Evolutionary conservation across 2,113 vertebrate genomes (phyloP).

Genomic region (Nanorana parkeri): DNA sequence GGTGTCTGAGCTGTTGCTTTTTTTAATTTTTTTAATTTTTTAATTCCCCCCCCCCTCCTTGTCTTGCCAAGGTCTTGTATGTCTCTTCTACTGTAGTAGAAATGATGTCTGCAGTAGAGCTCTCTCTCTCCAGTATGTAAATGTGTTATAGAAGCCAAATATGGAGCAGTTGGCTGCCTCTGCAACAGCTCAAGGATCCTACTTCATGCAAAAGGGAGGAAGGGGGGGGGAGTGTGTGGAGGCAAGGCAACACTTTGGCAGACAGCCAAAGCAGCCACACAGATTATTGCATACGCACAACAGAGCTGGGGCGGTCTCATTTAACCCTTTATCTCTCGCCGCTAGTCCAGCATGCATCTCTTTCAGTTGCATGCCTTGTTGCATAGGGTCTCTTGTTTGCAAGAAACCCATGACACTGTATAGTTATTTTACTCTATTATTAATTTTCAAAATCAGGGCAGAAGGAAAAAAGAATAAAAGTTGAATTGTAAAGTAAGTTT

Average conservation of each 20-base stretch:
- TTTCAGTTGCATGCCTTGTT: slow-evolving; percentile 11
- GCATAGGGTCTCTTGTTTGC: not conserved
- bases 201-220: slow-evolving; percentile 67
- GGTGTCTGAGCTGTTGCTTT: slow-evolving; percentile 65
- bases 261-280: slow-evolving; percentile 74
- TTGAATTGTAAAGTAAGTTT: slow-evolving; percentile 18
- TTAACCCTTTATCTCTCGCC: slow-evolving; percentile 69
- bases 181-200: slow-evolving; percentile 82
- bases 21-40: slow-evolving; percentile 63
- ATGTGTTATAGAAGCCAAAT: slow-evolving; percentile 84
- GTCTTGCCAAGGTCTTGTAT: slow-evolving; percentile 84
- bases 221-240: slow-evolving; percentile 54
- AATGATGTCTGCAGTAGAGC: slow-evolving; percentile 89
- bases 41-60: slow-evolving; percentile 67
- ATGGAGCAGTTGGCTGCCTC: slow-evolving; percentile 85
- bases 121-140: slow-evolving; percentile 78
- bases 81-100: slow-evolving; percentile 84
- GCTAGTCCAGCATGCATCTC: slow-evolving; percentile 1
- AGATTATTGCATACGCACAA: slow-evolving; percentile 72
- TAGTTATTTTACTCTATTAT: not conserved
- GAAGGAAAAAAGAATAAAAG: not conserved
- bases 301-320: slow-evolving; percentile 67
- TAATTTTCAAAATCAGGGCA: not conserved
- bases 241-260: slow-evolving; percentile 75
- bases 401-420: not conserved